These are phyloP conservation scores for human (Homo sapiens) DNA, from an alignment of 2,113 vertebrate species.

Conservation along the genomic window DNA sequence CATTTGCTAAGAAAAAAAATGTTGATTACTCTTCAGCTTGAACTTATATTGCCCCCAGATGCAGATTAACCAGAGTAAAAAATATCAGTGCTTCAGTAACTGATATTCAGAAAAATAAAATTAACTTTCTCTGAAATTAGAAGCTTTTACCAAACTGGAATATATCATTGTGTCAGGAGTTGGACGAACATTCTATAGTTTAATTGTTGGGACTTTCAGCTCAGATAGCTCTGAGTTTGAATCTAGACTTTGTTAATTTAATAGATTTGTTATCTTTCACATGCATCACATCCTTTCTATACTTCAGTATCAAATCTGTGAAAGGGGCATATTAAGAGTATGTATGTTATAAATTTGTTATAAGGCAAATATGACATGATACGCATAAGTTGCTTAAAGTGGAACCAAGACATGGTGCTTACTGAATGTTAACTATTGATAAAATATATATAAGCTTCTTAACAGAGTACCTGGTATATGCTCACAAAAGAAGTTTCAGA, in stretches of 20 bases:
- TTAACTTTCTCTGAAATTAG: conserved; percentile 1
- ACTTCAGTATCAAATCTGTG: neutral
- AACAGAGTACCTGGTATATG: neutral
- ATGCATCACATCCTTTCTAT: neutral
- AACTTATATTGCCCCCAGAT: neutral
- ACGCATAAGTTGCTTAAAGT: neutral
- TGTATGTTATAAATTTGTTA: neutral
- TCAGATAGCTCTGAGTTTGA: neutral
- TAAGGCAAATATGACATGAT: neutral
- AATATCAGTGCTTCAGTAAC: neutral
- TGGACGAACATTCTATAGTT: neutral
- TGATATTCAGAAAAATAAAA: conserved; percentile 20
- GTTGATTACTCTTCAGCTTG: conserved; percentile 22
- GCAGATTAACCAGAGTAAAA: conserved; percentile 22
- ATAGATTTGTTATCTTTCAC: neutral
- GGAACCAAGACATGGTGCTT: neutral
- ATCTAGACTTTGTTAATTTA: neutral
- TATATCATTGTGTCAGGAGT: neutral
- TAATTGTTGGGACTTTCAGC: neutral
- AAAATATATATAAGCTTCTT: neutral
- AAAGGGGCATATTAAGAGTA: neutral
- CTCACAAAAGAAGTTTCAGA: neutral
- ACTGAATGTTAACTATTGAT: neutral
- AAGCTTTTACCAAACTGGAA: neutral
- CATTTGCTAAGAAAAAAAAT: neutral